These are phyloP conservation scores for Nemotelus nigrinus DNA, from an alignment of 2,888 invertebrate genomes.

Conservation along the genomic window DNA sequence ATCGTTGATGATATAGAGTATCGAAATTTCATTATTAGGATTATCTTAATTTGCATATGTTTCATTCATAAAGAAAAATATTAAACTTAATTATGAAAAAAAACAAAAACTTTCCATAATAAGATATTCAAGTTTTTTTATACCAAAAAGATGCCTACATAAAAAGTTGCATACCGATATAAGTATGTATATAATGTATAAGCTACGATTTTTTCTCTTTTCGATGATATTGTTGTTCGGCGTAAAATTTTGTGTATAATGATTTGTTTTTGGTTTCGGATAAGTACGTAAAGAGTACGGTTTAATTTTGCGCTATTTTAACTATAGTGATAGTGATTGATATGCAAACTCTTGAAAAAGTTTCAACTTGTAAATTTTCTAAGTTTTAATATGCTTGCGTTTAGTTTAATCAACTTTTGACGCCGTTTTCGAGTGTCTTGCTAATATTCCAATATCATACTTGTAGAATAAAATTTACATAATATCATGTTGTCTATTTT, in stretches of 20 bases:
- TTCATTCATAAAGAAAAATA: no score
- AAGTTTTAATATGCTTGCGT: no score
- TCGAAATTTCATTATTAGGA: no score
- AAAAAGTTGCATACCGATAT: constrained; percentile 5
- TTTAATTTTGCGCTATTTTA: constrained; percentile 4
- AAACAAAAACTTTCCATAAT: no score
- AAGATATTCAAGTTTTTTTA: no score
- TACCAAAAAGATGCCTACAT: not conserved
- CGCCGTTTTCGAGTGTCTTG: no score
- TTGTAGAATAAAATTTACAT: not conserved
- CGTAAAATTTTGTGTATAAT: constrained; percentile 5
- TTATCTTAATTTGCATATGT: no score
- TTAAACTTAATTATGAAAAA: no score
- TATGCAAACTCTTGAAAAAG: constrained; percentile 21
- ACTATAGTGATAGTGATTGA: constrained; percentile 3
- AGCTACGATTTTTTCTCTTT: not conserved
- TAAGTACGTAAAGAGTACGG: constrained; percentile 23
- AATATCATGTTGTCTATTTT: constrained; percentile 7
- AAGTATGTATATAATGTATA: constrained; percentile 1
- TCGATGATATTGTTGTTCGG: not conserved
- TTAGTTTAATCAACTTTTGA: no score
- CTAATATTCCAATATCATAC: no score
- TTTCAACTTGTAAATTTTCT: not conserved
- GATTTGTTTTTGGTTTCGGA: not conserved
- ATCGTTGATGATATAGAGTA: no score